Evolutionary conservation across 2,113 vertebrate species (phyloP).

Genomic region (Pycnonotus jocosus): DNA sequence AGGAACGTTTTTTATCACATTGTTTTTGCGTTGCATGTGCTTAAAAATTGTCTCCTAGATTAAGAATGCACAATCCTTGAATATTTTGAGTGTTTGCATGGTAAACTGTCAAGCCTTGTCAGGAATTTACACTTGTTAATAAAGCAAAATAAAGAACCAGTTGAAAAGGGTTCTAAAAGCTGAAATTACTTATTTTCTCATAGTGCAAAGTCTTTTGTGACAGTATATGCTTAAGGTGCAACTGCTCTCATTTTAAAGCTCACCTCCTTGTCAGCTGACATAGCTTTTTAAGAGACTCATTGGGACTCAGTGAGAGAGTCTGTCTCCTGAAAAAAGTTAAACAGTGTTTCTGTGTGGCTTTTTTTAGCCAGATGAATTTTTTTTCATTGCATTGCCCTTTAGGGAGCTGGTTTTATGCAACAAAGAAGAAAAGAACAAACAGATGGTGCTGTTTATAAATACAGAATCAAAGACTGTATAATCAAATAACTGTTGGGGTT

Average conservation of each 20-base stretch:
- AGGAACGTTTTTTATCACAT: not conserved
- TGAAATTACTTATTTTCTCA: not conserved
- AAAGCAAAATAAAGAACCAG: not conserved
- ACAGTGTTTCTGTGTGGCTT: not conserved
- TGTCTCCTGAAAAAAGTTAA: not conserved
- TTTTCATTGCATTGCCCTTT: not conserved
- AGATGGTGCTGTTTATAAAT: not conserved
- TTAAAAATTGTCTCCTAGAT: not conserved
- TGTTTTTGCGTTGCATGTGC: not conserved
- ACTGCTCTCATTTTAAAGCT: not conserved
- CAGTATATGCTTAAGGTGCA: not conserved
- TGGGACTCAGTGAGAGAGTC: not conserved
- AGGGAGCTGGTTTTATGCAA: not conserved
- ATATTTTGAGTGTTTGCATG: not conserved
- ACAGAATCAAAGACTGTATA: not conserved
- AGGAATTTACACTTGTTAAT: not conserved
- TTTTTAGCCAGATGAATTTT: not conserved
- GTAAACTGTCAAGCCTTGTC: not conserved
- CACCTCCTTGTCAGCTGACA: not conserved
- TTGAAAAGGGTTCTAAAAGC: not conserved
- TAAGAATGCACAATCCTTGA: not conserved
- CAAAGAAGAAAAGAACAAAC: not conserved
- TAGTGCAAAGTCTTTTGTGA: not conserved
- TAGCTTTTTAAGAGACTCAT: not conserved
- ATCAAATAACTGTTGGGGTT: rapidly evolving